Conservation (phyloP, 2,113 vertebrate species). For the Myodes glareolus region DNA sequence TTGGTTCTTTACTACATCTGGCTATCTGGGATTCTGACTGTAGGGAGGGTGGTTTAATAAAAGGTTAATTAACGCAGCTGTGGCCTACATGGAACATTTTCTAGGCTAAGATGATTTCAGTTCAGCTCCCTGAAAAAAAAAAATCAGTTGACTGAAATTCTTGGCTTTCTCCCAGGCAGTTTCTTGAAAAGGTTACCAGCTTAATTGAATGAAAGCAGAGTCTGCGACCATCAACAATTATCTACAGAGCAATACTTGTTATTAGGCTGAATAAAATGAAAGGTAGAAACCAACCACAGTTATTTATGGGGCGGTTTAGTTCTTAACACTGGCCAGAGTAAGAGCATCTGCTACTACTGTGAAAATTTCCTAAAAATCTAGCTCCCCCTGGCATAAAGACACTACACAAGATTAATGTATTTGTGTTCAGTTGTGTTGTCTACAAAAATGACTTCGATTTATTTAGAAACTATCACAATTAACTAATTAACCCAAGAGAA, state of each 20-base stretch:
- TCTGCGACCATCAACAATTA: conserved; percentile 75
- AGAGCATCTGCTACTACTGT: not conserved
- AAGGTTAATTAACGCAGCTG: conserved; percentile 73
- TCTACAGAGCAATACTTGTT: conserved; percentile 65
- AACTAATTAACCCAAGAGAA: not conserved
- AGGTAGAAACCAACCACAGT: conserved; percentile 67
- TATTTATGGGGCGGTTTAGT: conserved; percentile 16
- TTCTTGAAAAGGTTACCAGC: conserved; percentile 78
- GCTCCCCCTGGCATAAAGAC: not conserved
- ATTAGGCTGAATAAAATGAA: conserved; percentile 73
- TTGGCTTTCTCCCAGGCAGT: conserved; percentile 75
- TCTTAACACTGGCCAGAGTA: not conserved
- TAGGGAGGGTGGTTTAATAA: conserved; percentile 50
- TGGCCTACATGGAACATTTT: conserved; percentile 70
- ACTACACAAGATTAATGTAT: not conserved
- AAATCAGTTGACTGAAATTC: conserved; percentile 67
- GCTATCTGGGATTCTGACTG: conserved; percentile 41
- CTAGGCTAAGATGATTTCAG: conserved; percentile 62
- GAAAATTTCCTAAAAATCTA: conserved; percentile 51
- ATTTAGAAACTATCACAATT: not conserved
- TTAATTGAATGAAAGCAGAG: conserved; percentile 78
- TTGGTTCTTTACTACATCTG: conserved; percentile 29
- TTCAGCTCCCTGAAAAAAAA: conserved; percentile 55
- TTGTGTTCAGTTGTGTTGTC: no score
- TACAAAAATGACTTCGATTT: not conserved